phyloP scores from a whole-genome alignment of 53 echinoderm and acorn worm genomes.

The Luidia sarsii region DNA sequence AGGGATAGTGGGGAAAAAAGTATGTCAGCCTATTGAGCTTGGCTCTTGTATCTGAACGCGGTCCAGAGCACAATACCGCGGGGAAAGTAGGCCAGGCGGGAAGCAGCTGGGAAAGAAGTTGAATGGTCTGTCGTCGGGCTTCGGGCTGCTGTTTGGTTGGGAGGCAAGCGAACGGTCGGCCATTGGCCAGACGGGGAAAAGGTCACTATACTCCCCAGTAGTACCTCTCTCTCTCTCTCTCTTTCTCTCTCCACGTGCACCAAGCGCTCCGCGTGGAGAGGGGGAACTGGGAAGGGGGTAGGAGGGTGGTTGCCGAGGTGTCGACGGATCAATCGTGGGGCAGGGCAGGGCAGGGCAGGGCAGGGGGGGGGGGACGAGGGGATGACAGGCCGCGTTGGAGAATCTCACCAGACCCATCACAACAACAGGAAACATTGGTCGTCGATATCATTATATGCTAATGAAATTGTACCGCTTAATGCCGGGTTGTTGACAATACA shows the following conservation, averaged over 20 bases:
- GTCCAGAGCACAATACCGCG: constrained; percentile 37
- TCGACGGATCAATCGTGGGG: constrained; percentile 11
- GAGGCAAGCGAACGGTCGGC: constrained; percentile 50
- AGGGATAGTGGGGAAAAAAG: constrained; percentile 3
- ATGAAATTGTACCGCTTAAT: too few relatives aligned
- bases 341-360: too few relatives aligned
- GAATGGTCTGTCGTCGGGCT: background rate
- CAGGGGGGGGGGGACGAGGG: too few relatives aligned
- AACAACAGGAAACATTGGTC: too few relatives aligned
- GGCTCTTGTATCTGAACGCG: background rate
- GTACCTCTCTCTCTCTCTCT: constrained; percentile 12
- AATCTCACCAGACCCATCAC: too few relatives aligned
- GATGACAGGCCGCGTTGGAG: too few relatives aligned
- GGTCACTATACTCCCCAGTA: constrained; percentile 35
- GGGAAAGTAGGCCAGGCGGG: constrained; percentile 34
- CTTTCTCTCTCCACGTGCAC: too few relatives aligned
- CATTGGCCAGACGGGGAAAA: constrained; percentile 53
- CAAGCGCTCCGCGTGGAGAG: too few relatives aligned
- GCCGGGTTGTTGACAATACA: too few relatives aligned
- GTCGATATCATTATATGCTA: too few relatives aligned
- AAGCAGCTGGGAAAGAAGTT: constrained; percentile 34
- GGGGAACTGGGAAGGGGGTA: background rate
- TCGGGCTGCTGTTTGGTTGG: too few relatives aligned
- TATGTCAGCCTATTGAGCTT: constrained; percentile 29
- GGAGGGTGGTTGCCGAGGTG: constrained; percentile 3